A percentile compares a stretch with the other conserved stretches of the same genome.
These are phyloP conservation scores for Nannoperca australis DNA, from an alignment of 2,797 vertebrate genomes.

Conservation along the genomic window DNA sequence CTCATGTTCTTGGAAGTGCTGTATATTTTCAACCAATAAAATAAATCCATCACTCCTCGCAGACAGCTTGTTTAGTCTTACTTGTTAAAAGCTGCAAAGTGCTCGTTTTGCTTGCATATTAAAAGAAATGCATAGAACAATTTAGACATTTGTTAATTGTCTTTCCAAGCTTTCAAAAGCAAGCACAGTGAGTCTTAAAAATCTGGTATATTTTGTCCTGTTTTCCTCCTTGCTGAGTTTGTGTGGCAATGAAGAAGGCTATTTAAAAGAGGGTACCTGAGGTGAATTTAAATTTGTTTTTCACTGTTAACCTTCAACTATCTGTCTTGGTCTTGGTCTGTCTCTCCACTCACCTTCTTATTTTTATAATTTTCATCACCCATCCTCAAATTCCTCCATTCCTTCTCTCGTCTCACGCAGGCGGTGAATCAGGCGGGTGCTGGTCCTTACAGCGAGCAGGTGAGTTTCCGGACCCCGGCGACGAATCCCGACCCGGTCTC, in stretches of 20 bases:
- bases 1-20: neutral
- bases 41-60: neutral
- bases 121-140: neutral
- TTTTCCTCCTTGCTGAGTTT: constrained; percentile 16
- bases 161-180: neutral
- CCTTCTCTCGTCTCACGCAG: constrained; percentile 69
- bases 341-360: neutral
- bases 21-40: neutral
- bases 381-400: neutral
- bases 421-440: constrained; percentile 94
- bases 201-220: neutral
- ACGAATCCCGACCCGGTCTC: constrained; percentile 88
- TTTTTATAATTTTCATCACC: neutral
- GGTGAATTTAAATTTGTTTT: constrained; percentile 46
- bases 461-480: constrained; percentile 91
- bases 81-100: neutral
- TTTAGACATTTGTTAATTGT: neutral
- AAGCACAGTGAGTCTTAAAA: neutral
- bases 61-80: neutral
- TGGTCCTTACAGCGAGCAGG: constrained; percentile 92
- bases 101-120: neutral
- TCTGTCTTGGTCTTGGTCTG: neutral
- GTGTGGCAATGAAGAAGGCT: neutral
- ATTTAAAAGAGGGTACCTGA: constrained; percentile 22
- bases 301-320: constrained; percentile 1